Base-by-base conservation (phyloP, 1,140 invertebrate genomes). In the Halyomorpha halys region DNA sequence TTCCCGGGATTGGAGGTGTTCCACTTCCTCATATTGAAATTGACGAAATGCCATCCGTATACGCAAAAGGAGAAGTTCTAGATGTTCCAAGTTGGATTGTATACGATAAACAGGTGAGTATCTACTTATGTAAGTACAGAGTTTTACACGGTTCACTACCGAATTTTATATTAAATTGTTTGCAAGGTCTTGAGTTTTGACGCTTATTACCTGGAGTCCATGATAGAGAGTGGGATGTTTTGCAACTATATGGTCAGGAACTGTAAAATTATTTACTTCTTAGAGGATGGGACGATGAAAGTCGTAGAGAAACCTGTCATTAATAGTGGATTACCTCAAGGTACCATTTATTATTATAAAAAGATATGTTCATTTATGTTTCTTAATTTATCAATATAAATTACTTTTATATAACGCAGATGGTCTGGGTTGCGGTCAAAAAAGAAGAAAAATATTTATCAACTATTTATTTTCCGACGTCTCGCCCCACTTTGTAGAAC, bases 201-300 rank as follows among this genome's bases (percentile, higher is more conserved):
- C 77, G 91, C 82, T 1, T 94, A 85, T 74, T 95, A 90, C 72
- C 85, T 91, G 82, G 86, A 94, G 77, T 84, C 83, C 0, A 76
- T 90, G 2, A 81, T 86, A 63, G 90, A 92, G 73, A 81, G 84
- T 65, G 81, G 79, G 53, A 76, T 56, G 23, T 56, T 81, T 21
- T 81, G 84, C 6, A 78, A 81, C 16, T 86, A 82, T 72, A 78
- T 87, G 70, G 76, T 94, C 60, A 80, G 90, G 23, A 83, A 84
- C 68, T 90, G 93, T 0, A 85, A 86, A 65, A 90, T 97, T 61
- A 89, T 83, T 66, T 96, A 90, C 71, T 96, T 87, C 71, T 76
- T 96, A 16, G 92, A 95, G 76, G 93, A 97, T 79, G 91, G 91
- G 61, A 94, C 91, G 0, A 89, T 97, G 68, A 87, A 92, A 76